These are phyloP conservation scores for Malaclemys terrapin DNA, from an alignment of 2,113 vertebrate genomes.

Conservation along the genomic window DNA sequence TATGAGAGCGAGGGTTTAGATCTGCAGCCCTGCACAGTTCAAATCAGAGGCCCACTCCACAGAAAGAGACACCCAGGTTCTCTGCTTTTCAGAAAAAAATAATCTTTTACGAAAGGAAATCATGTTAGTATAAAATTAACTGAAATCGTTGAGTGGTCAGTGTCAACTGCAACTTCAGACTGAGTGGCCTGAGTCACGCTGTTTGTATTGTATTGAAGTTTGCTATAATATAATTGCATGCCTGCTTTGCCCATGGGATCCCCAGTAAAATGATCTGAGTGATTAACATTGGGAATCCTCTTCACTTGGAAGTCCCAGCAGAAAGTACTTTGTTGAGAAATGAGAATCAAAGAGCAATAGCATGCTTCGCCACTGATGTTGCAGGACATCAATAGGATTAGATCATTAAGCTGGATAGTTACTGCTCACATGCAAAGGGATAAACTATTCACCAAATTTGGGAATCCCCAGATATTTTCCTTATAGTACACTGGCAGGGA, in stretches of 20 bases:
- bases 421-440: neutral
- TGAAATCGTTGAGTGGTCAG: neutral
- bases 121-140: rapidly evolving
- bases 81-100: neutral
- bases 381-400: neutral
- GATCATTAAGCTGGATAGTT: neutral
- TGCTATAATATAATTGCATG: neutral
- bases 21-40: neutral
- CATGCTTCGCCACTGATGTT: neutral
- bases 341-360: neutral
- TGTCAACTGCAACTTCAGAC: neutral
- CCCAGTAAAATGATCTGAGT: neutral
- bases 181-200: neutral
- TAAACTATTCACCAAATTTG: neutral
- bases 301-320: neutral
- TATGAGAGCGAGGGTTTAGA: neutral
- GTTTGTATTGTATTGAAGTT: neutral
- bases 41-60: neutral
- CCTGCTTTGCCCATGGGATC: neutral
- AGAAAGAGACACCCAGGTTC: neutral
- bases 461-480: neutral
- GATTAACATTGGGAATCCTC: neutral
- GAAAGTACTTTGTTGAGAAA: neutral
- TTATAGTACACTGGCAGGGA: neutral
- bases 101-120: neutral